phyloP scores from a whole-genome alignment of 2,888 invertebrate species.

The Pseudolycoriella hygida region DNA sequence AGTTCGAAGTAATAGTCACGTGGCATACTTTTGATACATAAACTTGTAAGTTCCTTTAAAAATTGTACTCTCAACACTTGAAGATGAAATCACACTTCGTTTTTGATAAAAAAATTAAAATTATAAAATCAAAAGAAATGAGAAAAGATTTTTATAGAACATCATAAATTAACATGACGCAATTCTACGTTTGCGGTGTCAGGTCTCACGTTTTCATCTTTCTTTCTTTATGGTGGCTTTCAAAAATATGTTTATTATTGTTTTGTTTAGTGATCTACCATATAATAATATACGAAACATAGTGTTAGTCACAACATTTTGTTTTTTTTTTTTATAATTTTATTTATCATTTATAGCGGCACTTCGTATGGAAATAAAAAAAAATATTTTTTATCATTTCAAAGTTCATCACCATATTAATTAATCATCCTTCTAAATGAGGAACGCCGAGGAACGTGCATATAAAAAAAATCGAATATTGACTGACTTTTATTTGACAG shows the following conservation, averaged over 20 bases:
- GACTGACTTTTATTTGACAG: conserved; percentile 1
- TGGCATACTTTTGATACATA: too few relatives aligned
- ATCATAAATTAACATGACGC: not conserved
- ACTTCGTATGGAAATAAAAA: not conserved
- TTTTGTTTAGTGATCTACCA: not conserved
- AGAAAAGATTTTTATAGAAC: not conserved
- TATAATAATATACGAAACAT: too few relatives aligned
- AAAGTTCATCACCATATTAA: not conserved
- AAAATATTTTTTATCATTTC: not conserved
- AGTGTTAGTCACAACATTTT: too few relatives aligned
- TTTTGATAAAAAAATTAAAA: not conserved
- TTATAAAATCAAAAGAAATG: not conserved
- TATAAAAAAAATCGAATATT: not conserved
- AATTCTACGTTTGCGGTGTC: not conserved
- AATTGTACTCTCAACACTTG: too few relatives aligned
- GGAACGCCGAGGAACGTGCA: too few relatives aligned
- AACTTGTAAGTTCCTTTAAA: too few relatives aligned
- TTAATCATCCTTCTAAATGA: not conserved
- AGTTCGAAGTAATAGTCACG: too few relatives aligned
- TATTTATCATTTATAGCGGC: not conserved
- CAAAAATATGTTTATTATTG: not conserved
- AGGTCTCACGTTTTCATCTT: not conserved
- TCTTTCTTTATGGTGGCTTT: not conserved
- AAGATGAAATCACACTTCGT: not conserved
- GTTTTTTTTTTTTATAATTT: not conserved